Percentiles rank a stretch among this genome's conserved stretches.
phyloP scores from a whole-genome alignment of 1,140 invertebrate genomes.

The Magallana angulata region DNA sequence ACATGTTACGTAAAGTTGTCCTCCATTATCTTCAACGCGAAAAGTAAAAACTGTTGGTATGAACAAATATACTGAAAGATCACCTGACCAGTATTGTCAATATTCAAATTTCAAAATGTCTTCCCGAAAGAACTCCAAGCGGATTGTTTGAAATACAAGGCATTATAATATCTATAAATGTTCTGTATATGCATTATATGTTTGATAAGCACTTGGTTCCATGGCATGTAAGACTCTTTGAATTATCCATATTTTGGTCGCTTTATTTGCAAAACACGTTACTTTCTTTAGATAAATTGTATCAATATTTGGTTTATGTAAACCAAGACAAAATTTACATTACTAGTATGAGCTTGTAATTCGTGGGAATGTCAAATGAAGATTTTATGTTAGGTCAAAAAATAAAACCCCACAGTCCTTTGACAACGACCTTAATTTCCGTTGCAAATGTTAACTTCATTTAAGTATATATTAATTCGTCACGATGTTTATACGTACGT shows the following conservation, averaged over 20 bases:
- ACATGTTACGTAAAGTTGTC: no score
- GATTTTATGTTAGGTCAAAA: background rate
- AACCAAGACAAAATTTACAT: background rate
- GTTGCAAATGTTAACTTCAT: no score
- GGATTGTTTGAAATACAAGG: background rate
- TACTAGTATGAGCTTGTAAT: background rate
- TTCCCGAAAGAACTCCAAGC: background rate
- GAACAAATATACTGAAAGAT: no score
- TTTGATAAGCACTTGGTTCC: background rate
- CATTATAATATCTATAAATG: background rate
- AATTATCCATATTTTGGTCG: background rate
- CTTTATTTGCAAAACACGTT: background rate
- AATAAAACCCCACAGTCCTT: background rate
- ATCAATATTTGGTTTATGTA: slow-evolving; percentile 11
- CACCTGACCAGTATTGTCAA: no score
- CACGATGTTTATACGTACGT: no score
- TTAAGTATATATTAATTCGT: no score
- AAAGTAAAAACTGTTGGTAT: no score
- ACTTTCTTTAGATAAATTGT: background rate
- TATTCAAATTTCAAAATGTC: no score
- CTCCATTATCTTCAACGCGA: no score
- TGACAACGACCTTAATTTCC: background rate
- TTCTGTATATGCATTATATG: background rate
- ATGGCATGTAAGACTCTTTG: background rate
- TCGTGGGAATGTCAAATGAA: slow-evolving; percentile 13